Evolutionary conservation across 1,140 invertebrate species (phyloP).

Genomic region (Asbolus verrucosus): DNA sequence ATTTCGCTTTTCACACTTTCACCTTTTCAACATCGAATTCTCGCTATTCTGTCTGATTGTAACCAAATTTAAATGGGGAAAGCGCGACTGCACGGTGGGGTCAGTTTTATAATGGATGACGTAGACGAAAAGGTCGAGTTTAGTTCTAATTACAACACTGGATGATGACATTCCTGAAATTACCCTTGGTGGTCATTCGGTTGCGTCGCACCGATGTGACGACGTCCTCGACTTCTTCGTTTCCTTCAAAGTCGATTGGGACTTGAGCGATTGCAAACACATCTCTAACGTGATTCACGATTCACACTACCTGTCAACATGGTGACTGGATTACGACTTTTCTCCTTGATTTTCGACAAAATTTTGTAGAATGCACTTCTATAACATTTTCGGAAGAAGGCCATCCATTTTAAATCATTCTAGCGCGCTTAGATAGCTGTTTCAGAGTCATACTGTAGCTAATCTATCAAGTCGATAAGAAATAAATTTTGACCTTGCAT

Average conservation of each 20-base stretch:
- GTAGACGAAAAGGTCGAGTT: slow-evolving; percentile 75
- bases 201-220: slow-evolving; percentile 75
- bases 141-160: slow-evolving; percentile 61
- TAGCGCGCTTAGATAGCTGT: too few species aligned
- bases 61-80: slow-evolving; percentile 74
- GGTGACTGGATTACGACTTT: too few species aligned
- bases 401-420: too few species aligned
- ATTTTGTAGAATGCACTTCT: too few species aligned
- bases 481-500: too few species aligned
- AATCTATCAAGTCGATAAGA: too few species aligned
- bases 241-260: slow-evolving; percentile 73
- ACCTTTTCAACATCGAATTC: slow-evolving; percentile 72
- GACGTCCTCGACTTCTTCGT: slow-evolving; percentile 68
- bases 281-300: slow-evolving; percentile 67
- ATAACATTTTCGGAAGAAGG: too few species aligned
- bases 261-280: slow-evolving; percentile 70
- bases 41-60: slow-evolving; percentile 78
- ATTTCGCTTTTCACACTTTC: too few species aligned
- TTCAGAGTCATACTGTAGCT: too few species aligned
- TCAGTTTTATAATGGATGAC: slow-evolving; percentile 74
- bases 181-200: slow-evolving; percentile 75
- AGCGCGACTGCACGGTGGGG: slow-evolving; percentile 70
- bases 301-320: too few species aligned
- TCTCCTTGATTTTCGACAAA: too few species aligned
- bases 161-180: slow-evolving; percentile 13